A percentile compares a stretch with the other conserved stretches of the same genome.
Conservation (phyloP, 1,140 invertebrate genomes). For the Heliothis subflexa region DNA sequence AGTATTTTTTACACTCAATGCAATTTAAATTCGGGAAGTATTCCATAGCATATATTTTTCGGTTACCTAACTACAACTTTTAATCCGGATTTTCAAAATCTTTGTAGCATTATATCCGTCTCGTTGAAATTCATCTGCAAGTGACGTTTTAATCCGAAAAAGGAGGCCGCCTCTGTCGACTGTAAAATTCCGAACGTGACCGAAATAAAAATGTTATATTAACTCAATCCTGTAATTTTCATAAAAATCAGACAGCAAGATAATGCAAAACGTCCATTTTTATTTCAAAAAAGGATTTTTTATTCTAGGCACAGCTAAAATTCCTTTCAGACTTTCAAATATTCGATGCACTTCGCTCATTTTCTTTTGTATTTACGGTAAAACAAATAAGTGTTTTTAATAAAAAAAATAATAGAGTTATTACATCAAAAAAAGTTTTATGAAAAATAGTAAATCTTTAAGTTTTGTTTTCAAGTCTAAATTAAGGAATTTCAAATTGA, state of each 20-base stretch:
- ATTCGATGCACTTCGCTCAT: too few species aligned
- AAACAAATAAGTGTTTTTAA: too few species aligned
- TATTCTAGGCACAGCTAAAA: background rate
- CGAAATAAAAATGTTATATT: constrained; percentile 65
- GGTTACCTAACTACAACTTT: background rate
- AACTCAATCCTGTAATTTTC: constrained; percentile 57
- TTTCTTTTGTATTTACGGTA: too few species aligned
- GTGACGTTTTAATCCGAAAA: constrained; percentile 76
- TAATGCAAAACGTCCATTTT: constrained; percentile 7
- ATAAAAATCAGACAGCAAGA: constrained; percentile 34
- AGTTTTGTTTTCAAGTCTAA: too few species aligned
- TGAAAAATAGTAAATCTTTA: background rate
- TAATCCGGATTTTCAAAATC: background rate
- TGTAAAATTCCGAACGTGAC: constrained; percentile 73
- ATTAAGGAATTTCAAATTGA: too few species aligned
- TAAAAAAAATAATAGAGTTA: background rate
- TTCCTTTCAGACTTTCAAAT: background rate
- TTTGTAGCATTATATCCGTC: constrained; percentile 1
- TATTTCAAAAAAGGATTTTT: constrained; percentile 19
- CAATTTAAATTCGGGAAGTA: too few species aligned
- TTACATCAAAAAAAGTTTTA: background rate
- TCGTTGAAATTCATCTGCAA: constrained; percentile 69
- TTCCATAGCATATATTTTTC: too few species aligned
- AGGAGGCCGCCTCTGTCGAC: constrained; percentile 64
- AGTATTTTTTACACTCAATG: too few species aligned